Evolutionary conservation across 2,797 vertebrate species (phyloP).

Genomic region (Rhodeus uyekii): DNA sequence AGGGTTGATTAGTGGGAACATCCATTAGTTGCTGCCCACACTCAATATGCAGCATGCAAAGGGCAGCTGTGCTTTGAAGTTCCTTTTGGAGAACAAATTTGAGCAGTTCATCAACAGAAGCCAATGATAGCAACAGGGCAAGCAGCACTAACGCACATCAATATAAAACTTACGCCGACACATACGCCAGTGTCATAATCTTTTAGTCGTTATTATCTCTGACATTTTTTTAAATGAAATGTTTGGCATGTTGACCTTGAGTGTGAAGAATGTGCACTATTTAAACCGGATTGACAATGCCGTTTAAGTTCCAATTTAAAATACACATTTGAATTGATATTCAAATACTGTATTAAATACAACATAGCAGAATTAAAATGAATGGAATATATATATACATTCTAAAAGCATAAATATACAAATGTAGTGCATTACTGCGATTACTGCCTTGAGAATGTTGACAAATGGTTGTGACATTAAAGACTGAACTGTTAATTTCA

Average conservation of each 20-base stretch:
- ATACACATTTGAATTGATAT: neutral
- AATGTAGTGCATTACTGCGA: neutral
- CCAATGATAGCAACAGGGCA: neutral
- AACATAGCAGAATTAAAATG: neutral
- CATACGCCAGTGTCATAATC: neutral
- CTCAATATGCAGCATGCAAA: slow-evolving; percentile 35
- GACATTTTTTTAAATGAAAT: neutral
- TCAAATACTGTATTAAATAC: neutral
- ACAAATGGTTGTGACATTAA: slow-evolving; percentile 58
- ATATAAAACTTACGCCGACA: no score
- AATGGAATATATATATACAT: neutral
- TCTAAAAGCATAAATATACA: neutral
- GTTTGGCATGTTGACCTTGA: neutral
- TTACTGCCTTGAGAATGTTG: slow-evolving; percentile 37
- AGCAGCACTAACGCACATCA: slow-evolving; percentile 5
- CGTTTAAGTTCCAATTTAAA: neutral
- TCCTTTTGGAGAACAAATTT: slow-evolving; percentile 15
- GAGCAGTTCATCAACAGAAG: slow-evolving; percentile 35
- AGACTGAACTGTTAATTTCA: slow-evolving; percentile 39
- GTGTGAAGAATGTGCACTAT: neutral
- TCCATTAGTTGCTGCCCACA: slow-evolving; percentile 54
- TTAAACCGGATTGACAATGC: neutral
- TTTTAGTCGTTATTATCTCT: neutral
- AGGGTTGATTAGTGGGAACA: slow-evolving; percentile 51
- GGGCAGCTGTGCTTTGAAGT: slow-evolving; percentile 39